Evolutionary conservation across 2,888 invertebrate species (phyloP).

Genomic region (Dioctria linearis): DNA sequence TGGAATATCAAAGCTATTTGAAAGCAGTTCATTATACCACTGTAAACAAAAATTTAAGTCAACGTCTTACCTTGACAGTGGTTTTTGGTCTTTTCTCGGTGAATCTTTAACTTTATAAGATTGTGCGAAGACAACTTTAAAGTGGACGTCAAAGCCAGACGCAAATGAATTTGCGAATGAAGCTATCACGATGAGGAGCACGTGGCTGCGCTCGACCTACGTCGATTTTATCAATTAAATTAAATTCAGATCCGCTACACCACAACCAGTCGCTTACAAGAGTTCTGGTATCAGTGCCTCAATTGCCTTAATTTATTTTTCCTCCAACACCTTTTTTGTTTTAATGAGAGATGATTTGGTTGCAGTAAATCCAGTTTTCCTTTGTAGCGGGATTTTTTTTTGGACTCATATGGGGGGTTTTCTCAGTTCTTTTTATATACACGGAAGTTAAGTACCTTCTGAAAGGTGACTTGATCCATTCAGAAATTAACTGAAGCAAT

Average conservation of each 20-base stretch:
- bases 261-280: slow-evolving; percentile 9
- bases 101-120: neutral
- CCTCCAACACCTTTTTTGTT: neutral
- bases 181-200: neutral
- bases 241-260: slow-evolving; percentile 17
- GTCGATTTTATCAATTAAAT: neutral
- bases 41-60: slow-evolving; percentile 12
- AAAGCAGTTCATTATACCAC: neutral
- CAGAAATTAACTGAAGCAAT: slow-evolving; percentile 7
- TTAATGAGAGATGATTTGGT: neutral
- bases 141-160: neutral
- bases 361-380: slow-evolving; percentile 18
- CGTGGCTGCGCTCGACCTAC: neutral
- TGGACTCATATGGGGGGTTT: neutral
- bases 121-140: too few relatives aligned
- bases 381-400: slow-evolving; percentile 31
- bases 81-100: neutral
- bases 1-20: neutral
- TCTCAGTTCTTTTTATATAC: slow-evolving; percentile 34
- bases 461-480: slow-evolving; percentile 40
- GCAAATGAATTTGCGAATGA: neutral
- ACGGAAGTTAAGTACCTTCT: slow-evolving; percentile 25
- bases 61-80: slow-evolving; percentile 37
- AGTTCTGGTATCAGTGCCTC: slow-evolving; percentile 10
- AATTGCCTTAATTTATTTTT: slow-evolving; percentile 37